Base-by-base conservation (phyloP, 2,797 vertebrate species). In the Rhadinocentrus ornatus region DNA sequence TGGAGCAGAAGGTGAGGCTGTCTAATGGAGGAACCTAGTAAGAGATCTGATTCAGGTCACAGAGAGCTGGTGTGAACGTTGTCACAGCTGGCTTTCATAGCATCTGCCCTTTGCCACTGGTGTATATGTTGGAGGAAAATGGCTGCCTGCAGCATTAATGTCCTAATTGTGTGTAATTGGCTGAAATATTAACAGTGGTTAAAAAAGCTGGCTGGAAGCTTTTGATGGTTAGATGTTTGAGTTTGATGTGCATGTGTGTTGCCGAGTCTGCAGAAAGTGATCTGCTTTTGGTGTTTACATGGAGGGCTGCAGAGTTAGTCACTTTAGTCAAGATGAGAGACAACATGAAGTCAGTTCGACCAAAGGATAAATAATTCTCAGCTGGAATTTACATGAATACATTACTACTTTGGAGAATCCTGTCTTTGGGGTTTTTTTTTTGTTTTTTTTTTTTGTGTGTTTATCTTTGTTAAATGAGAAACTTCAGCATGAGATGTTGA, bases 21-120 rank as follows among this genome's bases (percentile, higher is more conserved):
- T 78, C 75, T 75, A 66, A 71, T 69, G 65, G 31, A 84, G 72
- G 69, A 88, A 71, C 62, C 44, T 75, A 50, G 63, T 10, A 46
- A 71, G 70, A 71, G 81, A 80, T 81, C 74, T 52, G 77, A 82
- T 88, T 69, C 81, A 66, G 67, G 73, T 74, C 69, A 70, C 3
- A 48, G 55, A 82, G 61, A 65, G 57, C 29, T 75, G 83, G 84
- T 82, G 75, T 78, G 76, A 84, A 77, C 66, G 52, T 89, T 88
- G 86, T 87, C 82, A 83, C 81, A 88, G 88, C 87, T 90, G 90
- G 85, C 71, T 84, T 77, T 86, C 68, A 85, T 81, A 83, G 75
- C 67, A 15, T 73, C 67, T 80, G 50, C 73, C 71, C 78, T 70
- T 52, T 12, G 44, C 71, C 48, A 46, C 67, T 63, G 61, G 41